Evolutionary conservation across 2,113 vertebrate genomes (phyloP), one percentile per base, ranked within the genome.

Genomic region (Amphiprion ocellaris): DNA sequence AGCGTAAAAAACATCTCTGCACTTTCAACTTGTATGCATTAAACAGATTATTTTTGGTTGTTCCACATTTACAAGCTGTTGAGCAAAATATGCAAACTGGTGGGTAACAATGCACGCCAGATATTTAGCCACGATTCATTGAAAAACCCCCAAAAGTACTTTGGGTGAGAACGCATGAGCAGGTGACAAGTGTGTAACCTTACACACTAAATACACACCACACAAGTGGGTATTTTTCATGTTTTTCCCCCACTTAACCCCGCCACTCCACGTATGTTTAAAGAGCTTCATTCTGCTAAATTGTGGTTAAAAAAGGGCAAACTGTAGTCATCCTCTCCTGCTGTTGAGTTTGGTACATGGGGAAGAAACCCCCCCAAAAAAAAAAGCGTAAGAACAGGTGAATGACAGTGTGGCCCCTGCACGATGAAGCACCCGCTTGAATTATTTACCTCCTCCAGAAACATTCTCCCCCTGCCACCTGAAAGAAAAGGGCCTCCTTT

Each of bases 381-480:
- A 53, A 65, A 74, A 60, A 54, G 12, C 26, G 12, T 1, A 1
- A 14, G 49, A 73, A 46, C 10, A 46, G 69, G 52, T 68, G 88
- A 82, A 64, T 89, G 89, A 86, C 89, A 86, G 64, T 15, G 12
- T 77, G 67, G 78, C 76, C 44, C 66, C 87, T 69, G 90, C 82
- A 73, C 81, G 83, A 90, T 91, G 90, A 92, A 87, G 90, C 88
- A 87, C 90, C 83, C 75, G 87, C 74, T 90, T 77, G 90, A 80
- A 61, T 84, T 87, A 92, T 91, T 84, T 79, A 77, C 54, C 83
- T 91, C 90, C 87, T 90, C 91, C 87, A 67, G 93, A 94, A 95
- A 91, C 94, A 91, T 92, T 93, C 89, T n/a, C 69, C 87, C 39
- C 47, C 68, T 81, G 87, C 91, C 92, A 93, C 83, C 92, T 68